Percentiles rank a stretch among this genome's conserved stretches.
Evolutionary conservation across 2,888 invertebrate genomes (phyloP).

Genomic region (Drosophila prostipennis): DNA sequence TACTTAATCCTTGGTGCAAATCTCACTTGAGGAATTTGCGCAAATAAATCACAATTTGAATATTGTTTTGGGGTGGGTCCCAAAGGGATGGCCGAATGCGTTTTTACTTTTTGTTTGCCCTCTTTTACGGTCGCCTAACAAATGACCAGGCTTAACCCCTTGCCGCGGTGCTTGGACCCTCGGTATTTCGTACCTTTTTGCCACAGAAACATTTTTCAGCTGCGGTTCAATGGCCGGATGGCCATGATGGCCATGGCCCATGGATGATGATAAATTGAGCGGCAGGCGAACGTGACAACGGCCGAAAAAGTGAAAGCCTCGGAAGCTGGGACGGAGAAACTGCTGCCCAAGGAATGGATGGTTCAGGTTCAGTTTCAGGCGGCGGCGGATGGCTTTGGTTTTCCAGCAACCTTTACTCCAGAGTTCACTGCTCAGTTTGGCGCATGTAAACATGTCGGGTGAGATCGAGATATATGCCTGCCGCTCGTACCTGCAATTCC

Average conservation of each 20-base stretch:
- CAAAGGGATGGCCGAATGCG: slow-evolving; percentile 32
- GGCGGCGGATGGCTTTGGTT: slow-evolving; percentile 3
- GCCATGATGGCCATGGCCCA: slow-evolving; percentile 25
- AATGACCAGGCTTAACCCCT: slow-evolving; percentile 40
- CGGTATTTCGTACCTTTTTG: slow-evolving; percentile 21
- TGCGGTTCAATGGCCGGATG: slow-evolving; percentile 64
- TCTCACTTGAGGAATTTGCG: slow-evolving; percentile 53
- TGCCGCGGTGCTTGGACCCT: background rate
- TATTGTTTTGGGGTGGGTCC: slow-evolving; percentile 25
- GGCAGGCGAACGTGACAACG: slow-evolving; percentile 73
- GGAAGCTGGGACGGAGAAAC: slow-evolving; percentile 48
- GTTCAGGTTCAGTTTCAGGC: slow-evolving; percentile 10
- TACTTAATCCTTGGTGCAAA: slow-evolving; percentile 35
- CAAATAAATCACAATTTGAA: slow-evolving; percentile 65
- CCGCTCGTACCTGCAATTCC: background rate
- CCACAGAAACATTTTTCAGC: slow-evolving; percentile 2
- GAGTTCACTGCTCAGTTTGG: slow-evolving; percentile 63
- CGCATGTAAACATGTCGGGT: slow-evolving; percentile 57
- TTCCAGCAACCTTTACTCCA: slow-evolving; percentile 44
- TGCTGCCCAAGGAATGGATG: slow-evolving; percentile 47
- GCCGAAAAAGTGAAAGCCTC: slow-evolving; percentile 77
- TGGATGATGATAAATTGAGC: slow-evolving; percentile 77
- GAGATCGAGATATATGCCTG: slow-evolving; percentile 41
- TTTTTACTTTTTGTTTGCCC: background rate
- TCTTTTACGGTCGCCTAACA: slow-evolving; percentile 12